These are phyloP conservation scores for Drosophila willistoni DNA, from an alignment of 1,140 invertebrate genomes.

Conservation along the genomic window DNA sequence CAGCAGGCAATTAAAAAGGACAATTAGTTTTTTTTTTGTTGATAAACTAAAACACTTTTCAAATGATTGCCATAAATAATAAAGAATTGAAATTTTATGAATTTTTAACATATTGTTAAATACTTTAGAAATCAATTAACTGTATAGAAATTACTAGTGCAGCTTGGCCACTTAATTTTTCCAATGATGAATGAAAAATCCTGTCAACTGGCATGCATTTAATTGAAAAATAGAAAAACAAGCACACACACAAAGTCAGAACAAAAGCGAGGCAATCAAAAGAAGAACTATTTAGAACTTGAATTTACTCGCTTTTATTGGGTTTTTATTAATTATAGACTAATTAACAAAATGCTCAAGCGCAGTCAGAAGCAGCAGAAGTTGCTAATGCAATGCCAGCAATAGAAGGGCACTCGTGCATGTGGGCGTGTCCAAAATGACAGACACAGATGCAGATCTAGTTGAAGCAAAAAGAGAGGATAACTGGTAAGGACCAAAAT, in stretches of 20 bases:
- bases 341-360: slow-evolving; percentile 68
- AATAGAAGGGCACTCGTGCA: slow-evolving; percentile 54
- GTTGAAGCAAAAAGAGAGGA: slow-evolving; percentile 28
- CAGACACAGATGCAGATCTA: slow-evolving; percentile 32
- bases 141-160: slow-evolving; percentile 14
- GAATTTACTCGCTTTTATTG: slow-evolving; percentile 6
- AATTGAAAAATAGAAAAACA: slow-evolving; percentile 45
- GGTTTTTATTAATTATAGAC: slow-evolving; percentile 66
- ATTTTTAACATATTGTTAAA: neutral
- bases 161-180: slow-evolving; percentile 21
- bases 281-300: slow-evolving; percentile 16
- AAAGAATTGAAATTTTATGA: too few species aligned
- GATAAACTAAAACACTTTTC: too few species aligned
- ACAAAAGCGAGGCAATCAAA: slow-evolving; percentile 55
- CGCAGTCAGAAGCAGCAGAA: slow-evolving; percentile 35
- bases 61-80: neutral
- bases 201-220: slow-evolving; percentile 50
- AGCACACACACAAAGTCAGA: slow-evolving; percentile 6
- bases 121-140: slow-evolving; percentile 11
- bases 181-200: slow-evolving; percentile 32
- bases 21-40: too few species aligned
- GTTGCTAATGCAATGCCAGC: slow-evolving; percentile 25
- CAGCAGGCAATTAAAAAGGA: too few species aligned
- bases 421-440: slow-evolving; percentile 59
- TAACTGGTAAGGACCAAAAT: slow-evolving; percentile 15